Percentiles rank a stretch among this genome's conserved stretches.
These are phyloP conservation scores for Lingula anatina DNA, from an alignment of 2,888 invertebrate species.

Conservation along the genomic window DNA sequence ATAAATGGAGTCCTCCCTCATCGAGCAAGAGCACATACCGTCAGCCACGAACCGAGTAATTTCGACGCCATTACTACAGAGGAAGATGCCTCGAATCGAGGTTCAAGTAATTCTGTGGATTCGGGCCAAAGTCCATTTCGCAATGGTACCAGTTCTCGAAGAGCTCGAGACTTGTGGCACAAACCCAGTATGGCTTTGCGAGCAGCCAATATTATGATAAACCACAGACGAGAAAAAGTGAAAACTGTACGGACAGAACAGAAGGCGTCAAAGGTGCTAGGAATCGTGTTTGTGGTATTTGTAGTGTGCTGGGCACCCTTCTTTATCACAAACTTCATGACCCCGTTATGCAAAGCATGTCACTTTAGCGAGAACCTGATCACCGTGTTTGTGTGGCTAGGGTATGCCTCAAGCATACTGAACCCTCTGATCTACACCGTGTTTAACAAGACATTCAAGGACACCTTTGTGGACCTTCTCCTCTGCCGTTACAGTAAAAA, in stretches of 20 bases:
- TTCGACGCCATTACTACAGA: background rate
- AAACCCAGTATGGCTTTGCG: slow-evolving; percentile 42
- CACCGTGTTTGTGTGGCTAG: slow-evolving; percentile 49
- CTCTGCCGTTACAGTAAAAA: slow-evolving; percentile 25
- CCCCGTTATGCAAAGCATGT: slow-evolving; percentile 66
- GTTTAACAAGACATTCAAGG: slow-evolving; percentile 48
- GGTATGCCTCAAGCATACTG: slow-evolving; percentile 47
- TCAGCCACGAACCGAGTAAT: background rate
- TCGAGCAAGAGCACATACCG: no score
- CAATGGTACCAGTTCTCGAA: slow-evolving; percentile 5
- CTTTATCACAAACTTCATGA: slow-evolving; percentile 45
- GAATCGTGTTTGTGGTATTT: slow-evolving; percentile 49
- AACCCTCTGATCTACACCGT: slow-evolving; percentile 54
- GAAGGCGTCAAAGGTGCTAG: slow-evolving; percentile 82
- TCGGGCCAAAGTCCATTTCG: background rate
- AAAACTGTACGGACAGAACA: slow-evolving; percentile 75
- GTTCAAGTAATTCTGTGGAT: background rate
- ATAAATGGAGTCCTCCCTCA: no score
- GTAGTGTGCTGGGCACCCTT: slow-evolving; percentile 51
- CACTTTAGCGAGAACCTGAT: slow-evolving; percentile 59
- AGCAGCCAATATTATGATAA: slow-evolving; percentile 37
- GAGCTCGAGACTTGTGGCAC: slow-evolving; percentile 27
- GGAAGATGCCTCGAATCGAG: background rate
- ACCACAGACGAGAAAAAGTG: slow-evolving; percentile 12
- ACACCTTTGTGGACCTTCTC: slow-evolving; percentile 44